Evolutionary conservation across 1,140 invertebrate species (phyloP).

Genomic region (Ceratitis capitata): DNA sequence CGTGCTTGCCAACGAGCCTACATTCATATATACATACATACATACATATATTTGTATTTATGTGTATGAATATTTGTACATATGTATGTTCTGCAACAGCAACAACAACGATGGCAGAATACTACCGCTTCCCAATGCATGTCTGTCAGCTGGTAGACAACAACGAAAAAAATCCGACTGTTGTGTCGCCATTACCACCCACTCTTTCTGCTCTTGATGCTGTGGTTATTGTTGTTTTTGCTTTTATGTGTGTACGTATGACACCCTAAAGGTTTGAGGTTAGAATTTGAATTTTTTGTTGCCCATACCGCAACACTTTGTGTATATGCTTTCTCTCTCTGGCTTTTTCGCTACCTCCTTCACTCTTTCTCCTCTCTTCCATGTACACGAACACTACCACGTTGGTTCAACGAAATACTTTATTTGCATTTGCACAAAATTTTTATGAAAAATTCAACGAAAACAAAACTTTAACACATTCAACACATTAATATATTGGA

Average conservation of each 20-base stretch:
- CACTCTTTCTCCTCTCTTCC: not conserved
- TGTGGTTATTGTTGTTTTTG: slow-evolving; percentile 31
- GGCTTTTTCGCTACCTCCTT: not conserved
- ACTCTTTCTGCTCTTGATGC: not conserved
- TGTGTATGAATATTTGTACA: no score
- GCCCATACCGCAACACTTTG: not conserved
- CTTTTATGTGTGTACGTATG: no score
- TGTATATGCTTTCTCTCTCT: not conserved
- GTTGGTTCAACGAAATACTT: not conserved
- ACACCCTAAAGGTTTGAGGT: slow-evolving; percentile 45
- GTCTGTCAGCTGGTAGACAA: not conserved
- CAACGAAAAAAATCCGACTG: not conserved
- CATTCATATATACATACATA: no score
- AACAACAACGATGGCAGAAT: not conserved
- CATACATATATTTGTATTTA: no score
- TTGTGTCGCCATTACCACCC: not conserved
- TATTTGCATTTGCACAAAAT: slow-evolving; percentile 32
- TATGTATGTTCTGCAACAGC: not conserved
- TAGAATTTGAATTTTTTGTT: slow-evolving; percentile 48
- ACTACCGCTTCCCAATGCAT: not conserved
- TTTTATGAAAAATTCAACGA: slow-evolving; percentile 24
- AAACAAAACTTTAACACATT: slow-evolving; percentile 33
- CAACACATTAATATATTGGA: slow-evolving; percentile 28
- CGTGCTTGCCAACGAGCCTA: no score
- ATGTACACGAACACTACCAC: no score